Evolutionary conservation across 1,140 invertebrate genomes (phyloP), one percentile per base, ranked within the genome.

Genomic region (Drosophila tsacasi): DNA sequence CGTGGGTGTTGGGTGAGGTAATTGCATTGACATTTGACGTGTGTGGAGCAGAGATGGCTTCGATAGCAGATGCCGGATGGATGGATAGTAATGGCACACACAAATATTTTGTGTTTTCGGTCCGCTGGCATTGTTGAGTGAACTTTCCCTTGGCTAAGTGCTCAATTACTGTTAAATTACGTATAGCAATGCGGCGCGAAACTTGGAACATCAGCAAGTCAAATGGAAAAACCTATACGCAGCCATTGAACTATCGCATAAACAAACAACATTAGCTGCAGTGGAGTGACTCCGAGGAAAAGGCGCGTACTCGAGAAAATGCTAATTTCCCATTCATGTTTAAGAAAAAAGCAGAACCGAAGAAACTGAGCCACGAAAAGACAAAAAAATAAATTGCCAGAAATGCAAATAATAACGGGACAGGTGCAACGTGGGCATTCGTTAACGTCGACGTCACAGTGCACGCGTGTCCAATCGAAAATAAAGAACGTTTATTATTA

Each of bases 121-220:
- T 52, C 10, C 40, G 54, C 35, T 55, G 61, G 73, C 63, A 72
- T 57, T 62, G 58, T 50, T 62, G 58, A n/a, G 25, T 63, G 30
- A 64, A 73, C 72, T 85, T 86, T 86, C 68, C 69, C 42, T 71
- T 81, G 76, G 47, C 49, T 63, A 62, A 76, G 42, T 71, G 72
- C 76, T 79, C 76, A 83, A 86, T 86, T 85, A 82, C 46, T 44
- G 39, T 57, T 73, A 79, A 72, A 73, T 83, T 78, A 75, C 72
- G 76, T 77, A 86, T 67, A 40, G 62, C 50, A 63, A 54, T 73
- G 54, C 21, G 47, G 25, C 35, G 47, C 69, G 57, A 71, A 83
- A 87, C 76, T 72, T 80, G 83, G 76, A 79, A 65, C 55, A 75
- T 89, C 40, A 72, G 65, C 84, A 87, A 89, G 52, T 81, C 78